Percentiles rank a stretch among this genome's conserved stretches.
These are phyloP conservation scores for Labeo catla DNA, from an alignment of 2,113 vertebrate genomes.

Conservation along the genomic window DNA sequence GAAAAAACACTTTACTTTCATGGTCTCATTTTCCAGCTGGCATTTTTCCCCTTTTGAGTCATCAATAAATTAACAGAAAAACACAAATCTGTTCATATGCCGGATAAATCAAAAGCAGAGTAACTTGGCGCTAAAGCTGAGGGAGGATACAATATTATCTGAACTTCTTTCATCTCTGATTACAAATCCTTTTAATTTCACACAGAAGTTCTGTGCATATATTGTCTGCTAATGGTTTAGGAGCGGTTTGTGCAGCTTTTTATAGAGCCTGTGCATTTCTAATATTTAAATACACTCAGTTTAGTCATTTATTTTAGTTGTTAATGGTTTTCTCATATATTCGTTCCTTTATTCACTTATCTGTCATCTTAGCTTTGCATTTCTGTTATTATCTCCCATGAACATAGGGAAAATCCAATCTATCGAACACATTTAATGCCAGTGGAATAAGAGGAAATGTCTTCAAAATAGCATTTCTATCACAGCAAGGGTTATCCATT, in stretches of 20 bases:
- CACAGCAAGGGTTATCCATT: not conserved
- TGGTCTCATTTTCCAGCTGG: not conserved
- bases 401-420: conserved; percentile 9
- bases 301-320: conserved; percentile 5
- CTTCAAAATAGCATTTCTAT: conserved; percentile 24
- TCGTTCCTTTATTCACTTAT: conserved; percentile 9
- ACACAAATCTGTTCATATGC: not conserved
- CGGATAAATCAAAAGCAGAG: conserved; percentile 6
- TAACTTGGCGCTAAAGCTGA: conserved; percentile 14
- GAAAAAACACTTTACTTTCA: not conserved
- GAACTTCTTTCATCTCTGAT: conserved; percentile 21
- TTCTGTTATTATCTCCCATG: conserved; percentile 13
- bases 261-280: not conserved
- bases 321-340: not conserved
- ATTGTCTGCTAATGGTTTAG: not conserved
- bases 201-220: not conserved
- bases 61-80: conserved; percentile 33
- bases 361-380: not conserved
- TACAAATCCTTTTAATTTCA: conserved; percentile 22
- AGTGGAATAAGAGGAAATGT: conserved; percentile 31
- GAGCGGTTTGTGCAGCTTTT: not conserved
- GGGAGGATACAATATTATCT: conserved; percentile 14
- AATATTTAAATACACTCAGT: conserved; percentile 6
- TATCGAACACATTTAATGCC: conserved; percentile 8
- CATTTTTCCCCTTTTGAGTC: not conserved